Percentiles rank a stretch among this genome's conserved stretches.
phyloP scores from a whole-genome alignment of 2,113 vertebrate genomes.

The Tupaia chinensis region DNA sequence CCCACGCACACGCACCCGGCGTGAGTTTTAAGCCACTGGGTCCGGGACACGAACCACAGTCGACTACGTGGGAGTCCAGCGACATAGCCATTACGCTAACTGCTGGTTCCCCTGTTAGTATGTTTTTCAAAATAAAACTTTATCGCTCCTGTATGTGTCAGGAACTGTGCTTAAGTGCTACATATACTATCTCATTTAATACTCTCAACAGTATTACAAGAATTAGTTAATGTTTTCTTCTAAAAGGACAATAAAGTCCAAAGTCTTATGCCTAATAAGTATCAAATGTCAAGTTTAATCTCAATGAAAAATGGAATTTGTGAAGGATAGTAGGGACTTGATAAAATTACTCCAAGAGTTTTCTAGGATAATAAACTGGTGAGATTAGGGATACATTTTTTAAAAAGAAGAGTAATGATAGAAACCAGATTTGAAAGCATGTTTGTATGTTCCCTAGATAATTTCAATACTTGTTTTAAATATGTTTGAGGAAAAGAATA shows the following conservation, averaged over 20 bases:
- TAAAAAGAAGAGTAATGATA: not conserved
- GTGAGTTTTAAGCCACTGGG: no score
- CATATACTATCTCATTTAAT: not conserved
- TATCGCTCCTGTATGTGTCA: not conserved
- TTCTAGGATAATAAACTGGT: constrained; percentile 39
- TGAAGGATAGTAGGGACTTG: not conserved
- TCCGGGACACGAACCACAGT: no score
- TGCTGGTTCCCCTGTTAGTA: no score
- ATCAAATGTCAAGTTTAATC: not conserved
- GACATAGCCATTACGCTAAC: no score
- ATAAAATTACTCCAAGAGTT: constrained; percentile 23
- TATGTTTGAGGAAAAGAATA: constrained; percentile 38
- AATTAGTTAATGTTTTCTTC: constrained; percentile 15
- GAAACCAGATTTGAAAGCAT: constrained; percentile 8
- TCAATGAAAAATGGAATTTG: not conserved
- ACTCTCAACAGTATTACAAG: constrained; percentile 1
- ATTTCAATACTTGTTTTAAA: constrained; percentile 36
- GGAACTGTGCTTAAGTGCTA: not conserved
- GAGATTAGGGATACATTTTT: constrained; percentile 4
- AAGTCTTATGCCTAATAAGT: not conserved
- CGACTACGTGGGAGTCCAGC: no score
- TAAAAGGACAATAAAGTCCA: constrained; percentile 22
- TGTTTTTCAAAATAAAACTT: constrained; percentile 5
- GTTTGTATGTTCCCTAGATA: not conserved
- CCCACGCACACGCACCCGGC: no score